Evolutionary conservation across 1,140 invertebrate genomes (phyloP), one percentile per base, ranked within the genome.

Genomic region (Formica selysi): DNA sequence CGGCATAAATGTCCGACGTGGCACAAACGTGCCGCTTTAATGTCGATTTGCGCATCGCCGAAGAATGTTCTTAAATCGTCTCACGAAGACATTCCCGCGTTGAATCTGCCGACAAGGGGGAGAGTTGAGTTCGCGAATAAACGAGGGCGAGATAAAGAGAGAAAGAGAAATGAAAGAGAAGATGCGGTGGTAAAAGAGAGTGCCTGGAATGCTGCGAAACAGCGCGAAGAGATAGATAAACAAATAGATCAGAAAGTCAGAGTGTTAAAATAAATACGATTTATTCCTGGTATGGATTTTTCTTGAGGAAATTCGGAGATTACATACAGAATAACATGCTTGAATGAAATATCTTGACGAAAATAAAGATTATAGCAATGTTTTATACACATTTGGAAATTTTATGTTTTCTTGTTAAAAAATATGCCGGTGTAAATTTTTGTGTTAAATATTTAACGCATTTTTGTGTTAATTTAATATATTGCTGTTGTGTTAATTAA

Each of bases 61-160:
- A 89, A 70, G 88, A 90, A 90, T 89, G 78, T 54, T 61, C 10
- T 36, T 32, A 51, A 68, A 51, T 44, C 29, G 32, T 51, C n/a
- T 59, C 36, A 73, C 61, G 38, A 68, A 87, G 67, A 59, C 79
- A 41, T 83, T 54, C 59, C 71, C 32, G 36, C 86, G 41, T 78
- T 89, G 32, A 1, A 74, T 83, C 65, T 26, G 26, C 22, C 11
- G 32, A 8, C 76, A 13, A 61, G 26, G 16, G 19, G 29, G 26
- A 67, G 41, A 80, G 32, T 80, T 65, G 16, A 10, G 38, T 64
- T 26, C 1, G 16, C 13, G 41, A 48, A n/a, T 6, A 29, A 78
- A 78, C 61, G 36, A 38, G 26, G 6, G 78, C 48, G 11, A 54
- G 41, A 26, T 13, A 4, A 32, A 70, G 2, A 32, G 26, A 44